phyloP scores from a whole-genome alignment of 2,797 vertebrate genomes.

The Loris lydekkerianus region DNA sequence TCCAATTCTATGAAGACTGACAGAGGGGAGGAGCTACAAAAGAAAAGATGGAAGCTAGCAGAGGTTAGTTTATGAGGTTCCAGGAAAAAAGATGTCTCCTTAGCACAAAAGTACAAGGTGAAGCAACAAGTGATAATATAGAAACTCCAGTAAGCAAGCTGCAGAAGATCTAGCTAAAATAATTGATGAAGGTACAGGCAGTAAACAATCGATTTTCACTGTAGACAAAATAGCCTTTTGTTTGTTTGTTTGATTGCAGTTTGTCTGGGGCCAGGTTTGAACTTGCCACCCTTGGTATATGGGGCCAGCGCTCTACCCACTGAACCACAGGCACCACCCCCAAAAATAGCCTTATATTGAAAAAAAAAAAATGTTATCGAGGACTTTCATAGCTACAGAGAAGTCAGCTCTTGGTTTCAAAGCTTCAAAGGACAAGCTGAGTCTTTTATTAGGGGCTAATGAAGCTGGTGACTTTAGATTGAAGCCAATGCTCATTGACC shows the following conservation, averaged over 20 bases:
- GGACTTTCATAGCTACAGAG: not conserved
- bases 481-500: not conserved
- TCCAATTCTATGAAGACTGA: not conserved
- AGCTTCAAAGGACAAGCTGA: not conserved
- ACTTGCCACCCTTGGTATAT: too few species aligned
- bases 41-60: not conserved
- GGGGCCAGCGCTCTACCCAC: too few species aligned
- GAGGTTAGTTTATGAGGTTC: not conserved
- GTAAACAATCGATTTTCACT: not conserved
- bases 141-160: not conserved
- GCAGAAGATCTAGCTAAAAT: not conserved
- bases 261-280: too few species aligned
- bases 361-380: not conserved
- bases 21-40: not conserved
- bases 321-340: too few species aligned
- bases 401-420: not conserved
- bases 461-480: not conserved
- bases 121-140: not conserved
- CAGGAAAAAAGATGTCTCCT: not conserved
- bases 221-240: not conserved
- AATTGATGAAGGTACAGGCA: not conserved
- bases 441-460: not conserved
- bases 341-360: not conserved
- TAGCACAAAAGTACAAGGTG: not conserved
- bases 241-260: too few species aligned